Evolutionary conservation across 2,888 invertebrate species (phyloP), one percentile per base, ranked within the genome.

Genomic region (Phalangium opilio): DNA sequence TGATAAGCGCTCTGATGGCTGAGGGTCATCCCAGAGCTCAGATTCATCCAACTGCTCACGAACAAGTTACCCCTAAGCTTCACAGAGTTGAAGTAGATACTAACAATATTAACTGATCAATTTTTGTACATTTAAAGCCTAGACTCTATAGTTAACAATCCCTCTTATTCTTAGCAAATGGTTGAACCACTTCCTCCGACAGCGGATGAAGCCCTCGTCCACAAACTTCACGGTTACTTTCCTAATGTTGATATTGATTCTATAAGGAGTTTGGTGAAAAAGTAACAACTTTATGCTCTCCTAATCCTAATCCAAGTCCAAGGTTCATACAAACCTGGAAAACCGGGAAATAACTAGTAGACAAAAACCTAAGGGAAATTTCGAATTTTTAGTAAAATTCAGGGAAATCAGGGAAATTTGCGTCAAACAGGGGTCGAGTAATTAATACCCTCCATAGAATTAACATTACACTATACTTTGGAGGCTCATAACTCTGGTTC

Each of bases 1-100:
- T 89, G 50, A 83, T 89, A 69, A 87, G 87, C 66, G 87, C 89
- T 45, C 74, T 90, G 51, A 86, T 89, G 73, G 86, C 89, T 58
- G 89, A 89, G 67, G 89, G 87, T 67, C 81, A 86, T 70, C 86
- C 86, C 11, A 47, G 55, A 41, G 55, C 55, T 5, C 53, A 51
- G 38, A 55, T 48, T 12, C 45, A 50, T 39, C 47, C 53, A 14
- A 42, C 47, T 11, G 54, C 48, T 38, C 44, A 48, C 32, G 49
- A 49, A 20, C 41, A 45, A 18, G 15, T 51, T 12, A 52, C 55
- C 12, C 55, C 55, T 10, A 55, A 51, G 40, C 44, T 55, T 7
- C 53, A 50, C 38, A 52, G 43, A 41, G 51, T 51, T 27, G 27
- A 38, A 38, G 38, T 38, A 38, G 18, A 10, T 38, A 38, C 38